Conservation (phyloP, 2,888 invertebrate genomes). For the Pocota personata region DNA sequence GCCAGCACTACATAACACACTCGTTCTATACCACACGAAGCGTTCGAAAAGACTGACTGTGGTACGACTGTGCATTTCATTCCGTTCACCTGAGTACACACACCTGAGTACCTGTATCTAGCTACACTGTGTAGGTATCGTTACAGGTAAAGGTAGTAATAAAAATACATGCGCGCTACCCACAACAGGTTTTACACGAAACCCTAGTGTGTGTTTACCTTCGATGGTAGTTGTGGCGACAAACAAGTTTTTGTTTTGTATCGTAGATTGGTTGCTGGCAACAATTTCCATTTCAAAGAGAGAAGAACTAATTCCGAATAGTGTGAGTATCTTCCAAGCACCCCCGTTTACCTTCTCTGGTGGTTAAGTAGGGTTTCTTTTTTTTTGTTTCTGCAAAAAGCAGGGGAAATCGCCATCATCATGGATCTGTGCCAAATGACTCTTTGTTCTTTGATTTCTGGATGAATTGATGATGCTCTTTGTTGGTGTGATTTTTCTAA, state of each 20-base stretch:
- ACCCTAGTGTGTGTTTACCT: neutral
- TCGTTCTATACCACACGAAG: slow-evolving; percentile 58
- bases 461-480: slow-evolving; percentile 41
- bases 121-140: slow-evolving; percentile 52
- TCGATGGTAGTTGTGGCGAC: neutral
- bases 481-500: neutral
- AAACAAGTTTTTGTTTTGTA: slow-evolving; percentile 63
- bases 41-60: slow-evolving; percentile 64
- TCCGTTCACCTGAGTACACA: slow-evolving; percentile 70
- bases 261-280: slow-evolving; percentile 58
- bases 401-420: slow-evolving; percentile 48
- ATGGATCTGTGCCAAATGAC: slow-evolving; percentile 62
- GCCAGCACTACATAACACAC: slow-evolving; percentile 25
- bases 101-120: slow-evolving; percentile 61
- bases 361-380: slow-evolving; percentile 39
- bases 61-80: slow-evolving; percentile 39
- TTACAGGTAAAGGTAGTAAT: slow-evolving; percentile 10
- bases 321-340: slow-evolving; percentile 38
- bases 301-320: slow-evolving; percentile 19
- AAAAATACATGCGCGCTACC: slow-evolving; percentile 24
- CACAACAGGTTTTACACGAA: slow-evolving; percentile 51
- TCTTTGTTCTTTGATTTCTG: slow-evolving; percentile 58
- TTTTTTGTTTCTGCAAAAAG: slow-evolving; percentile 10
- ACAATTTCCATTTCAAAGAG: slow-evolving; percentile 62
- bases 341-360: slow-evolving; percentile 29